phyloP scores from a whole-genome alignment of 2,888 invertebrate genomes.

The Epinotia nisella region DNA sequence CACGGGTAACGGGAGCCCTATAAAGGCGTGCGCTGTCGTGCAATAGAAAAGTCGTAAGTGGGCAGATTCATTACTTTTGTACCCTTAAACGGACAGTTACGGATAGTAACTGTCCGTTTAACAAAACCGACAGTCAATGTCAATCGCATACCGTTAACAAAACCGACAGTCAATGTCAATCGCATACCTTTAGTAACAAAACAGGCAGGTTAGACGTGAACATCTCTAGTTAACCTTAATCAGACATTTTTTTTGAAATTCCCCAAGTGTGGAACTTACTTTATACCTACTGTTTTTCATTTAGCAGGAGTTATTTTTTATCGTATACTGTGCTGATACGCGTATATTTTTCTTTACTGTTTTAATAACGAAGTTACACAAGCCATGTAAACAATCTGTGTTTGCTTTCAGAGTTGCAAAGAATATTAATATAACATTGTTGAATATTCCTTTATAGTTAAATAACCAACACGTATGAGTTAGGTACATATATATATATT shows the following conservation, averaged over 20 bases:
- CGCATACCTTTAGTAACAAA: too few species aligned
- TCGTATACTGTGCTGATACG: conserved; percentile 44
- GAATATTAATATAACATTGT: conserved; percentile 21
- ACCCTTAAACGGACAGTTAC: too few species aligned
- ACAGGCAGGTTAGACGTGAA: too few species aligned
- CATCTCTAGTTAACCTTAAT: too few species aligned
- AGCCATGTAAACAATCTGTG: conserved; percentile 10
- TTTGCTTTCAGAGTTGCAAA: conserved; percentile 19
- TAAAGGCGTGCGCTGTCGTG: neutral
- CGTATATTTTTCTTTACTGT: conserved; percentile 24
- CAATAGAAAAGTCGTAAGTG: conserved; percentile 57
- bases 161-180: too few species aligned
- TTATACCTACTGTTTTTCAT: conserved; percentile 54
- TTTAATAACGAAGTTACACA: conserved; percentile 34
- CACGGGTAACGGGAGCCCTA: too few species aligned
- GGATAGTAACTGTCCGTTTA: too few species aligned
- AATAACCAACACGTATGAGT: conserved; percentile 7
- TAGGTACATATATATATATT: neutral
- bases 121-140: too few species aligned
- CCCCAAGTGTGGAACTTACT: too few species aligned
- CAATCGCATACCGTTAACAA: too few species aligned
- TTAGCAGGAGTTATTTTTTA: conserved; percentile 55
- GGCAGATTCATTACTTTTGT: neutral
- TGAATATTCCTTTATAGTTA: conserved; percentile 31
- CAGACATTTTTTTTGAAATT: too few species aligned